These are phyloP conservation scores for Trachythela sp. DNA, from an alignment of 64 coral and sea anemone species.

Conservation along the genomic window DNA sequence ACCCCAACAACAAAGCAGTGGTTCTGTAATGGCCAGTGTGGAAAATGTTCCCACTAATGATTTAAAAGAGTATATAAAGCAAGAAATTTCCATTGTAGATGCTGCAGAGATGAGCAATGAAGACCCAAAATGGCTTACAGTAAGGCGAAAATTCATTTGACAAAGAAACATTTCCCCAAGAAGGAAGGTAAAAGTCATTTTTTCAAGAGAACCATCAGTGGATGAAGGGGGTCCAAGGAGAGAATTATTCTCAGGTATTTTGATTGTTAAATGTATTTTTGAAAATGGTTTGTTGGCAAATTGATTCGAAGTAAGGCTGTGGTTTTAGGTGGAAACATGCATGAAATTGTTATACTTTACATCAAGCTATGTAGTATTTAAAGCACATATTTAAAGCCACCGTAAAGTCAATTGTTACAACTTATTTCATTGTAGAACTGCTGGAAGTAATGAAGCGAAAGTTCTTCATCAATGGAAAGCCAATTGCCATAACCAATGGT, in stretches of 20 bases:
- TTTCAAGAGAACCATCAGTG: neutral
- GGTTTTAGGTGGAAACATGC: neutral
- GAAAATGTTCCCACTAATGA: neutral
- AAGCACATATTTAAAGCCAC: neutral
- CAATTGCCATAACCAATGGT: neutral
- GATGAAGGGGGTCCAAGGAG: slow-evolving; percentile 15
- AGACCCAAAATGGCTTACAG: neutral
- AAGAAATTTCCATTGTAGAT: neutral
- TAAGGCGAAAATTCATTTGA: neutral
- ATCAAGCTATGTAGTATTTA: neutral
- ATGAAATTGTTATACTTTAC: neutral
- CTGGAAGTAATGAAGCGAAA: neutral
- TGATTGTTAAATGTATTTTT: neutral
- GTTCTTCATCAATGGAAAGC: neutral
- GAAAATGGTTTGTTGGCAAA: neutral
- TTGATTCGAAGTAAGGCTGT: neutral
- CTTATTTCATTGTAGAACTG: neutral
- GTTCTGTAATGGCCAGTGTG: neutral
- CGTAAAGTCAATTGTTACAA: neutral
- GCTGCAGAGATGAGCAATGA: neutral
- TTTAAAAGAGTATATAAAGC: neutral
- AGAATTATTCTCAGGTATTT: neutral
- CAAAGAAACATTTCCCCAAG: neutral
- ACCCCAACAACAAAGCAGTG: neutral
- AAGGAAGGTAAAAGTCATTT: slow-evolving; percentile 12